Base-by-base conservation (phyloP, 2,888 invertebrate genomes). In the Nezara viridula region DNA sequence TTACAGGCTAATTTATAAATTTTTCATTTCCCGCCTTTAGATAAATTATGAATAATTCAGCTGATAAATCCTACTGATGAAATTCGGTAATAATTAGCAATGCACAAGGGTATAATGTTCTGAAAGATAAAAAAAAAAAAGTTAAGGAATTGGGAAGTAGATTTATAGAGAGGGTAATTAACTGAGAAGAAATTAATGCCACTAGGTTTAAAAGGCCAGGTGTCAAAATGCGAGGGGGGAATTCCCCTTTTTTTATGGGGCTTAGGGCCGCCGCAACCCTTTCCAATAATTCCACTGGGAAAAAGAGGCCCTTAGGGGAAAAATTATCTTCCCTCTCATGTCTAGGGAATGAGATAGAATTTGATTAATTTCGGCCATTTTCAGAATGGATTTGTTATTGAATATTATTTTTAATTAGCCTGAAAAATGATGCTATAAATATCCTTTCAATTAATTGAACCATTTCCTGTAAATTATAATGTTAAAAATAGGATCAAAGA, bases 171-270 rank as follows among this genome's bases (percentile, higher is more conserved):
- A 37, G 32, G 66, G 66, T 73, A 73, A 73, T 73, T 73, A 73
- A 73, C 66, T 81, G 81, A 44, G 81, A 47, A 81, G 44, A 81
- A 81, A 44, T 81, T 81, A 81, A 47, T 81, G 44, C 81, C 44
- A 47, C 81, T 40, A 81, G 44, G 81, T 44, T 81, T 81, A 40
- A 81, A 47, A 81, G 81, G 44, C 81, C 81, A 81, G 81, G 81
- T 81, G 81, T 81, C 81, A 81, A 81, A 81, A 81, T 81, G 81
- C 19, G 44, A 21, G n/a, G 81, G 81, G 60, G 37, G 1, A 14
- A 37, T 14, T 73, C 21, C n/a, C 81, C 44, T n/a, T 81, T 81
- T 81, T 81, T 81, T 81, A 81, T 81, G 81, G 44, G 81, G 81
- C 81, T 81, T 81, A 81, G 81, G 81, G 12, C 81, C 32, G 19